A percentile compares a stretch with the other conserved stretches of the same genome.
phyloP scores from a whole-genome alignment of 2,113 vertebrate species.

The Felis catus region F.catus_Fca126_mat1.0 CM031414.1:129408001-129408500 shows the following conservation, averaged over 20 bases:
- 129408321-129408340: background rate
- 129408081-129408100: background rate
- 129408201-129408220: fast-evolving
- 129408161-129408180: background rate
- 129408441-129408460: background rate
- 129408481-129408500: background rate
- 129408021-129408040: background rate
- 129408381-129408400: background rate
- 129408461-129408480: background rate
- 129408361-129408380: fast-evolving
- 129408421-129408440: background rate
- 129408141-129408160: background rate
- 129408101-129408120: background rate
- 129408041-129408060: background rate
- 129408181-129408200: background rate
- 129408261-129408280: background rate
- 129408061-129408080: background rate
- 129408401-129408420: fast-evolving
- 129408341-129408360: fast-evolving
- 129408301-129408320: background rate
- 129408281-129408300: fast-evolving
- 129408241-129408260: background rate
- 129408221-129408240: background rate
- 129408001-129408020: background rate
- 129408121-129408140: background rate